Conservation (phyloP, 2,797 vertebrate genomes). For the Molothrus ater region DNA sequence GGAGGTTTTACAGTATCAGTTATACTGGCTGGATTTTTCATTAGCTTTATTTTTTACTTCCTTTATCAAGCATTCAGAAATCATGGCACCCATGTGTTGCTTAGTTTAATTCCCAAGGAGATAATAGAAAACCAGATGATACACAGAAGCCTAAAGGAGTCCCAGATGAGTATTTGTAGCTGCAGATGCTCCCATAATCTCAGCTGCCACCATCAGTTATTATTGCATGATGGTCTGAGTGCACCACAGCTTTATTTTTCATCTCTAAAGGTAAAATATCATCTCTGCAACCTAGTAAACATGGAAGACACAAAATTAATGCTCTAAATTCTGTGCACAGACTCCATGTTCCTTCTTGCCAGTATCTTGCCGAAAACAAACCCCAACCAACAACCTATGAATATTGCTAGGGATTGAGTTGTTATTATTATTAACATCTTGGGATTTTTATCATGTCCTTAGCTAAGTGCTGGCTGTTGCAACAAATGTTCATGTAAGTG, state of each 20-base stretch:
- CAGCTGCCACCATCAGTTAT: conserved; percentile 16
- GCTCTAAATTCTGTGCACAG: neutral
- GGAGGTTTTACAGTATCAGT: neutral
- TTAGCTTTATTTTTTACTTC: conserved; percentile 8
- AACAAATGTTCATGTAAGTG: neutral
- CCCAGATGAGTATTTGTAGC: conserved; percentile 23
- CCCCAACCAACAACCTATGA: neutral
- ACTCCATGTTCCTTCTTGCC: neutral
- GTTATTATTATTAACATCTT: neutral
- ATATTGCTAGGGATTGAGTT: neutral
- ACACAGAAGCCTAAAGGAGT: conserved; percentile 11
- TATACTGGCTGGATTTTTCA: neutral
- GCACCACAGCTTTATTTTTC: neutral
- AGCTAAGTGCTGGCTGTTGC: neutral
- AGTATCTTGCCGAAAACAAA: neutral
- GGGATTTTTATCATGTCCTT: neutral
- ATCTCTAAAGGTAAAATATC: neutral
- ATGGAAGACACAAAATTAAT: neutral
- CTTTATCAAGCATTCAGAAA: neutral
- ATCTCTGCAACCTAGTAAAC: neutral
- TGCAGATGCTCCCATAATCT: neutral
- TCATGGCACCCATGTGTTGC: conserved; percentile 24
- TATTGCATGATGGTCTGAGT: neutral
- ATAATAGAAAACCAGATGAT: conserved; percentile 7
- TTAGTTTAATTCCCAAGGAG: neutral